Conservation (phyloP, 1,140 invertebrate species). For the Phthorimaea operculella region DNA sequence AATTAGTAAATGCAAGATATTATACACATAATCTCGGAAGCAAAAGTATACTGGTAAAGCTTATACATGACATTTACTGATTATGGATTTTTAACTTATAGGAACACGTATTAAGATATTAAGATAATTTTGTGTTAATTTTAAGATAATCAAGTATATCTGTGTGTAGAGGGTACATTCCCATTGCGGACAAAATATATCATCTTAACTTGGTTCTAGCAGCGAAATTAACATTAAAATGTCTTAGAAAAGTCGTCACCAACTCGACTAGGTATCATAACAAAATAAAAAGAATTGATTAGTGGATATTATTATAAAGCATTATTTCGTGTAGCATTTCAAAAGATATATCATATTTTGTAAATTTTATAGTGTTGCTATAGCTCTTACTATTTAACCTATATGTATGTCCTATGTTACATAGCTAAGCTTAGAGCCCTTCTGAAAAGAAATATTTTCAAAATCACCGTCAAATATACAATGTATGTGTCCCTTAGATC, state of each 20-base stretch:
- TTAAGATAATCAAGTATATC: too few species aligned
- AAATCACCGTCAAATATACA: neutral
- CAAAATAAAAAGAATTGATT: conserved; percentile 55
- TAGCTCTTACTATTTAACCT: conserved; percentile 55
- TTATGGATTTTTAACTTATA: neutral
- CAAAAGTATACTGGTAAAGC: neutral
- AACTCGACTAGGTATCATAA: neutral
- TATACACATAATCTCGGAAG: neutral
- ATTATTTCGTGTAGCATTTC: conserved; percentile 63
- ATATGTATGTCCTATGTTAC: conserved; percentile 44
- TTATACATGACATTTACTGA: neutral
- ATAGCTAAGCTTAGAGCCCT: conserved; percentile 60
- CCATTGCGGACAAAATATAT: too few species aligned
- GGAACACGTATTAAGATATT: neutral
- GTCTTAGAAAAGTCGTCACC: neutral
- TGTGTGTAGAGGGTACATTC: too few species aligned
- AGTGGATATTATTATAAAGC: conserved; percentile 50
- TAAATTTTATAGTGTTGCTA: conserved; percentile 68
- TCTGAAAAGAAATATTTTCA: neutral
- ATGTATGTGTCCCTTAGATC: neutral
- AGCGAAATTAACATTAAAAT: too few species aligned
- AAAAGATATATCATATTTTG: conserved; percentile 68
- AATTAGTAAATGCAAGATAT: neutral
- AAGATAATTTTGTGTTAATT: neutral
- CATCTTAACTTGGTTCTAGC: too few species aligned